A percentile compares a stretch with the other conserved stretches of the same genome.
These are phyloP conservation scores for Drosophila subpulchrella DNA, from an alignment of 1,140 invertebrate species.

Conservation along the genomic window DNA sequence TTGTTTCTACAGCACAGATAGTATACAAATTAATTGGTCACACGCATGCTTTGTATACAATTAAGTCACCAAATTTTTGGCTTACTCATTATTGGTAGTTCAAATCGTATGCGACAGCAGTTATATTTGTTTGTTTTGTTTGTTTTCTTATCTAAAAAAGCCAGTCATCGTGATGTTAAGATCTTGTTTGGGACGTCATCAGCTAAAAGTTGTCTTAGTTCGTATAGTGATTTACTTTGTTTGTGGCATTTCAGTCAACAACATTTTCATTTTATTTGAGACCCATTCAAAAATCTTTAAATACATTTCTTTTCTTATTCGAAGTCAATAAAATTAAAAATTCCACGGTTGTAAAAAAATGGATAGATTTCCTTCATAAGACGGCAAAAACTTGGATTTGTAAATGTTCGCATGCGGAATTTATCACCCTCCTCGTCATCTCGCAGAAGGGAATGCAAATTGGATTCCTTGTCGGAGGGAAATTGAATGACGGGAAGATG, in stretches of 20 bases:
- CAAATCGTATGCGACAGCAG: not conserved
- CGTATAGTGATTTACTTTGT: not conserved
- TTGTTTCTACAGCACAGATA: not conserved
- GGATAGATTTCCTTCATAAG: conserved; percentile 51
- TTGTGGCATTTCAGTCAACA: not conserved
- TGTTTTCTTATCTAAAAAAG: not conserved
- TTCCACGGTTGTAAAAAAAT: conserved; percentile 44
- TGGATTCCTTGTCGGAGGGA: conserved; percentile 42
- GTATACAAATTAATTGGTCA: not conserved
- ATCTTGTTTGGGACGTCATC: not conserved
- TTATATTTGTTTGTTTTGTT: conserved; percentile 10
- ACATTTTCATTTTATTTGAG: not conserved
- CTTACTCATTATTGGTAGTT: not conserved
- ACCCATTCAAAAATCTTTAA: not conserved
- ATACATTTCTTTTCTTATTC: not conserved
- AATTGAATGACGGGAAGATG: conserved; percentile 47
- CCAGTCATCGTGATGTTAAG: conserved; percentile 7
- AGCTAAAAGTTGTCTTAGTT: not conserved
- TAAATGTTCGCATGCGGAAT: conserved; percentile 22
- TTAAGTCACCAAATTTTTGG: not conserved
- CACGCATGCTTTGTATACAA: not conserved
- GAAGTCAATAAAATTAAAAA: conserved; percentile 43
- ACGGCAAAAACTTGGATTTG: conserved; percentile 28
- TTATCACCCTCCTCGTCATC: conserved; percentile 44
- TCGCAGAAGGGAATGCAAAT: conserved; percentile 22